phyloP scores from a whole-genome alignment of 1,140 invertebrate genomes.

The Pteromalus puparum region DNA sequence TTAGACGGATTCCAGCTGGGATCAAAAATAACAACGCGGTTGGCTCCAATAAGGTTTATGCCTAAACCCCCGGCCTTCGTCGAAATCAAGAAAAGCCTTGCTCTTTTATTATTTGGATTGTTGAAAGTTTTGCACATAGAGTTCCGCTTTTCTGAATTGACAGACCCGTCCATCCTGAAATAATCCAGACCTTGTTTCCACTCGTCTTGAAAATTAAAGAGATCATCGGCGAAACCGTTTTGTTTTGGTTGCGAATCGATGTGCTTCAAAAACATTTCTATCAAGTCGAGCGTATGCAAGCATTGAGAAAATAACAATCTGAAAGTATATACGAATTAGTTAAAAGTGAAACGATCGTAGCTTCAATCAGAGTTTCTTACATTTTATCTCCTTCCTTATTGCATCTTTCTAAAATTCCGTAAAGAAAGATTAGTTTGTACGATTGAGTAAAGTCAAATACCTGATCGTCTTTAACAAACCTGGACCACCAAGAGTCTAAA shows the following conservation, averaged over 20 bases:
- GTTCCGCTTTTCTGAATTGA: constrained; percentile 84
- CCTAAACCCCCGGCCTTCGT: constrained; percentile 96
- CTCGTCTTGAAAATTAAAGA: constrained; percentile 77
- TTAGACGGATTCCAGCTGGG: constrained; percentile 98
- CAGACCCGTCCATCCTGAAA: constrained; percentile 92
- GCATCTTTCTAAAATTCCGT: constrained; percentile 90
- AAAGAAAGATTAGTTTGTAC: constrained; percentile 88
- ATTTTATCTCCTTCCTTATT: constrained; percentile 94
- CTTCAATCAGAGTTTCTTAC: constrained; percentile 73
- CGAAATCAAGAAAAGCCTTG: constrained; percentile 95
- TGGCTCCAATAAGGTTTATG: constrained; percentile 96
- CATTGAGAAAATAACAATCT: constrained; percentile 95
- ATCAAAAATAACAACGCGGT: constrained; percentile 97
- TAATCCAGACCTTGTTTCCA: constrained; percentile 92
- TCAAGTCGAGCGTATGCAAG: constrained; percentile 91
- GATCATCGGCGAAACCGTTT: constrained; percentile 62
- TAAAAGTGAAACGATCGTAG: neutral
- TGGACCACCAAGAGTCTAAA: constrained; percentile 74
- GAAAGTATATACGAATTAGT: constrained; percentile 56
- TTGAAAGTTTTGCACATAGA: constrained; percentile 91
- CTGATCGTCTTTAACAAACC: constrained; percentile 74
- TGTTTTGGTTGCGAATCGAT: constrained; percentile 80
- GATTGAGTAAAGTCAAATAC: constrained; percentile 79
- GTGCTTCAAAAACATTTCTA: constrained; percentile 89
- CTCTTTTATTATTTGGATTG: constrained; percentile 83